Percentiles rank a stretch among this genome's conserved stretches.
Conservation (phyloP, 2,888 invertebrate genomes). For the Balanococcus diminutus region DNA sequence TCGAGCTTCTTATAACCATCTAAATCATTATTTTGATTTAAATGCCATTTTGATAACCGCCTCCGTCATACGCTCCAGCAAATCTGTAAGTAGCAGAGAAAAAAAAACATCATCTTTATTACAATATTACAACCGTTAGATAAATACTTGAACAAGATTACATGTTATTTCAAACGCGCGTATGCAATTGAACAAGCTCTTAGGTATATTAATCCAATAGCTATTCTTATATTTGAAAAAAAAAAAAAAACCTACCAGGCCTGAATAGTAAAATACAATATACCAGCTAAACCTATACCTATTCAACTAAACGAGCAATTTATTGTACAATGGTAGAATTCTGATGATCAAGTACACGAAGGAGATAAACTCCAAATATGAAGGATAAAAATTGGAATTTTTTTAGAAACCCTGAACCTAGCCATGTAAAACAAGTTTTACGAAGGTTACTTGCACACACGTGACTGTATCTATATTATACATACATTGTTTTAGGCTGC, state of each 20-base stretch:
- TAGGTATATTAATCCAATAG: not conserved
- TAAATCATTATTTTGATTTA: not conserved
- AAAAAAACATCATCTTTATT: constrained; percentile 4
- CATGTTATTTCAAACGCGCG: not conserved
- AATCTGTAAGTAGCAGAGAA: not conserved
- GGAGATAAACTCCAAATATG: not conserved
- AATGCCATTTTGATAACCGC: too few relatives aligned
- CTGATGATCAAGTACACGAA: not conserved
- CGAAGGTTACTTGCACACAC: not conserved
- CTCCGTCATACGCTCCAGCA: not conserved
- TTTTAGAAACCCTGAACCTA: constrained; percentile 34
- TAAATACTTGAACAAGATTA: not conserved
- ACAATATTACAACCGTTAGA: not conserved
- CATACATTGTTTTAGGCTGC: constrained; percentile 35
- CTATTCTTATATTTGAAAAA: not conserved
- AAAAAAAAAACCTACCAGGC: not conserved
- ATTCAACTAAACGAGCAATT: not conserved
- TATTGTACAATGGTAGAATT: not conserved
- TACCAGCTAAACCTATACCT: too few relatives aligned
- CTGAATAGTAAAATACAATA: not conserved
- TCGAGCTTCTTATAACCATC: not conserved
- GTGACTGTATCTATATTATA: constrained; percentile 21
- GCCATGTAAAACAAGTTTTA: constrained; percentile 31
- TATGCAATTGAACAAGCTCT: not conserved
- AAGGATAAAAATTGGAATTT: not conserved